Conservation (phyloP, 1,140 invertebrate genomes). For the Ephestia elutella region DNA sequence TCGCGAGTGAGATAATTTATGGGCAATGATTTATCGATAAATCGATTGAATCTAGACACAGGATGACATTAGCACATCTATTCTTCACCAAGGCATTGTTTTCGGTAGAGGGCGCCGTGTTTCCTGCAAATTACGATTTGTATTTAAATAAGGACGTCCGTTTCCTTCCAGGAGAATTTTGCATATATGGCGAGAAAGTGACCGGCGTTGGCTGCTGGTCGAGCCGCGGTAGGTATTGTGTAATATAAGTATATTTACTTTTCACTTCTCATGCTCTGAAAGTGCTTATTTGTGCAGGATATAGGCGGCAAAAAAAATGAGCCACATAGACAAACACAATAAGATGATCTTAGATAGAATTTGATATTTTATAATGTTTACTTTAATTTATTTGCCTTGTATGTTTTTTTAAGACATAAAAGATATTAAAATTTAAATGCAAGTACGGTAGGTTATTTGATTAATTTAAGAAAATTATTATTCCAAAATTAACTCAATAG, state of each 20-base stretch:
- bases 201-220: slow-evolving; percentile 3
- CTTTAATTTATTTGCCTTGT: too few species aligned
- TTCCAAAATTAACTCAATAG: too few species aligned
- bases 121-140: slow-evolving; percentile 48
- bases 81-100: slow-evolving; percentile 45
- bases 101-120: slow-evolving; percentile 41
- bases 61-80: slow-evolving; percentile 14
- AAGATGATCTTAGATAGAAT: too few species aligned
- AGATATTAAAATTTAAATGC: too few species aligned
- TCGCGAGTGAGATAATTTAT: background rate
- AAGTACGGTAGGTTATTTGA: too few species aligned
- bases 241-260: background rate
- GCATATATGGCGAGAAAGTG: slow-evolving; percentile 46
- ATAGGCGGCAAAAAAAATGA: too few species aligned
- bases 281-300: too few species aligned
- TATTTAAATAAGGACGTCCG: slow-evolving; percentile 56
- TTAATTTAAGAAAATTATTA: too few species aligned
- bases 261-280: too few species aligned
- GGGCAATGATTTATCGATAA: slow-evolving; percentile 7
- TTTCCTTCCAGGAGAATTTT: slow-evolving; percentile 52
- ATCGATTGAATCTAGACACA: background rate
- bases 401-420: too few species aligned
- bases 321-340: too few species aligned
- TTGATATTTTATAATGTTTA: too few species aligned
- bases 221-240: background rate